Evolutionary conservation across 2,888 invertebrate genomes (phyloP).

Genomic region (Drosophila crucigera): DNA sequence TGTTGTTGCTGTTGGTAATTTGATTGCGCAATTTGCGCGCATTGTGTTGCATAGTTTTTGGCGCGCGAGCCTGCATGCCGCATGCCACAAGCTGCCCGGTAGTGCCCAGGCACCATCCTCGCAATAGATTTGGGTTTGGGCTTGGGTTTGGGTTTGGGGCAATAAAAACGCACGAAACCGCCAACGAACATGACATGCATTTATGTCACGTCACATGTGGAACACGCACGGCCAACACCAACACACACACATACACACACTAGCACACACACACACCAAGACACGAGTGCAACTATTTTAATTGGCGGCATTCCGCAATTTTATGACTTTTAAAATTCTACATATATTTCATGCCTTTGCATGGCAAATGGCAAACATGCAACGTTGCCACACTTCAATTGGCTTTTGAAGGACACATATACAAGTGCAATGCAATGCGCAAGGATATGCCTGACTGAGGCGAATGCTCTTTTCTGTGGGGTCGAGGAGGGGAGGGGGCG

Average conservation of each 20-base stretch:
- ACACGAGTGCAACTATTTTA: constrained; percentile 79
- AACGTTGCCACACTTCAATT: constrained; percentile 79
- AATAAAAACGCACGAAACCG: constrained; percentile 66
- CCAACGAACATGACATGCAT: constrained; percentile 83
- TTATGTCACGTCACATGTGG: constrained; percentile 83
- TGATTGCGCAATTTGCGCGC: constrained; percentile 82
- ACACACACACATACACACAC: constrained; percentile 19
- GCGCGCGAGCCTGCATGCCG: constrained; percentile 66
- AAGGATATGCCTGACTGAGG: constrained; percentile 55
- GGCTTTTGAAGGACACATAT: constrained; percentile 70
- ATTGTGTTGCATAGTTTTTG: constrained; percentile 83
- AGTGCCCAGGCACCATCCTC: neutral
- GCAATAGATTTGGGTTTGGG: neutral
- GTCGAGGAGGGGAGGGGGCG: neutral
- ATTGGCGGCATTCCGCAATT: constrained; percentile 84
- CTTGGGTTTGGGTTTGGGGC: constrained; percentile 22
- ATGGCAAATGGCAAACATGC: constrained; percentile 57
- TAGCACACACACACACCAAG: constrained; percentile 9
- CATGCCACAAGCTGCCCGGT: constrained; percentile 5
- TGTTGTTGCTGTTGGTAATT: constrained; percentile 65
- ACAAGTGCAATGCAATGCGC: constrained; percentile 11
- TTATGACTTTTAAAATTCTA: constrained; percentile 84
- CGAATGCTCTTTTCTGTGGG: neutral
- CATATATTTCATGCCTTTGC: constrained; percentile 74
- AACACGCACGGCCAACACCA: constrained; percentile 69